Evolutionary conservation across 2,797 vertebrate species (phyloP), one percentile per base, ranked within the genome.

Genomic region (Spondyliosoma cantharus): DNA sequence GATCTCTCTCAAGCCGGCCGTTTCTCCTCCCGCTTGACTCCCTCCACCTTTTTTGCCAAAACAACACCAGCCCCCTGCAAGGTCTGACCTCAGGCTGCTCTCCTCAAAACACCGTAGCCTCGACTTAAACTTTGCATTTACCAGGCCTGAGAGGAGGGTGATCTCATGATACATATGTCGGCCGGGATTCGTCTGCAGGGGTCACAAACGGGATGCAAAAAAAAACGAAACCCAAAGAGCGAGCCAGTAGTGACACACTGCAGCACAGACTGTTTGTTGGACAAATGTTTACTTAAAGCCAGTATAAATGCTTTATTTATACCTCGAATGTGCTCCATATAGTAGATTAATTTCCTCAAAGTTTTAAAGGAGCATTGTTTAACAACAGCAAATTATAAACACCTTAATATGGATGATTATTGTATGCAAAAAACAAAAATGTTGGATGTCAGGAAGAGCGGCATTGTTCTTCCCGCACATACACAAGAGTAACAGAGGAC

Each of bases 41-140:
- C 61, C 75, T 80, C 71, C 71, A 72, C 82, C 76, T 70, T 70
- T 84, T 68, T 84, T 68, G 81, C 81, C 85, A 84, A 80, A 88
- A 90, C 86, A 91, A 76, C 79, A 59, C 43, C 76, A 63, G 61
- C 75, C 62, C 29, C 74, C 58, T 29, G 64, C 7, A 19, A 76
- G 37, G 61, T 78, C 74, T 73, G 78, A 92, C 83, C 76, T 85
- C 73, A 13, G 73, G 64, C 74, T 83, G 63, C 69, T 80, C 72
- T 59, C 43, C 63, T 58, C 42, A 71, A 87, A 83, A 82, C 75
- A 71, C 9, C 29, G 61, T 19, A 42, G 67, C 73, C 57, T 63
- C 14, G 0, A 20, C 61, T 76, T 69, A 64, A 12, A 79, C 72
- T 80, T 74, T 17, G 45, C 52, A 45, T 67, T 60, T 66, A 48